Evolutionary conservation across 2,888 invertebrate genomes (phyloP).

Genomic region (Autographa gamma): DNA sequence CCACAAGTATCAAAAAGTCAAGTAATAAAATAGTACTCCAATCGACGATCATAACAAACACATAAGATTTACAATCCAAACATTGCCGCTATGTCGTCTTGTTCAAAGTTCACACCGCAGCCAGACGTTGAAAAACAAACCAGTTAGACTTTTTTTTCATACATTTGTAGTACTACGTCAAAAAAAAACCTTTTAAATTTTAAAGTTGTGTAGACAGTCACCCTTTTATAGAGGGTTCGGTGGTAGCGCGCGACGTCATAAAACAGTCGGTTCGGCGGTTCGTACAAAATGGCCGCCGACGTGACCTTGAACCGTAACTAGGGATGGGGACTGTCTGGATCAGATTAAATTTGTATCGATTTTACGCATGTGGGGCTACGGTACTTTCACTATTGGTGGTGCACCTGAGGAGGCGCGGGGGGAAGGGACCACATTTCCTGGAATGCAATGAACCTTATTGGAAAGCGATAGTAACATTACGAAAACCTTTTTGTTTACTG

Average conservation of each 20-base stretch:
- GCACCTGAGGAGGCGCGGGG: constrained; percentile 16
- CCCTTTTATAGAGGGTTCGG: constrained; percentile 50
- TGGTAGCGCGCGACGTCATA: constrained; percentile 49
- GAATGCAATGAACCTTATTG: constrained; percentile 22
- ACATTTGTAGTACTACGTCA: constrained; percentile 11
- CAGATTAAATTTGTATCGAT: constrained; percentile 62
- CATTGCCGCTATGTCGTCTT: neutral
- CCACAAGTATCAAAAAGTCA: neutral
- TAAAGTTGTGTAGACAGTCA: constrained; percentile 40
- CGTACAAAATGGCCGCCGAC: constrained; percentile 69
- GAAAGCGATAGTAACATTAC: constrained; percentile 5
- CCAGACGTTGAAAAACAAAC: constrained; percentile 13
- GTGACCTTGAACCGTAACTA: constrained; percentile 71
- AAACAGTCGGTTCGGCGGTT: constrained; percentile 48
- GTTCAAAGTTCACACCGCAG: constrained; percentile 6
- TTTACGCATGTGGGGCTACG: constrained; percentile 35
- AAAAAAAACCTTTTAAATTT: constrained; percentile 43
- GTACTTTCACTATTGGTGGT: constrained; percentile 45
- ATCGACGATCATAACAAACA: constrained; percentile 1
- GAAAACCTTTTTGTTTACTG: no score
- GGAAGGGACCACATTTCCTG: constrained; percentile 20
- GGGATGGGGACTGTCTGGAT: constrained; percentile 69
- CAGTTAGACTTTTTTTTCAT: constrained; percentile 16
- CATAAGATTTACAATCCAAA: constrained; percentile 4
- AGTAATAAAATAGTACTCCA: neutral